Percentiles rank a stretch among this genome's conserved stretches.
Evolutionary conservation across 2,888 invertebrate species (phyloP).

Genomic region (Coelinius sp.): DNA sequence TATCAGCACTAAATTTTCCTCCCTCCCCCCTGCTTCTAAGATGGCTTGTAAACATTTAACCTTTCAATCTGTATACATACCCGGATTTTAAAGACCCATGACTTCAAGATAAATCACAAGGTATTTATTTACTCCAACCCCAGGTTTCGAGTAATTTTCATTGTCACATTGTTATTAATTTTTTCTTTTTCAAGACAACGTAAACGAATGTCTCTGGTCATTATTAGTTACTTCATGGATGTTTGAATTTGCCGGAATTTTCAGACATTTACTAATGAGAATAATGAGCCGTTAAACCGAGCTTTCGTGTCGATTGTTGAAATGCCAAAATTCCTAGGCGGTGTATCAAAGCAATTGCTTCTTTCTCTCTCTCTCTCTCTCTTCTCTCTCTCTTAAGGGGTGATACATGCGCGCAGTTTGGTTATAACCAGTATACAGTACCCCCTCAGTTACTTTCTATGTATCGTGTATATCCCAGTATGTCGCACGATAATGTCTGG

Average conservation of each 20-base stretch:
- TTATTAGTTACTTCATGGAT: neutral
- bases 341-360: conserved; percentile 10
- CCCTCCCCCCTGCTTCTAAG: neutral
- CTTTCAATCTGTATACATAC: conserved; percentile 19
- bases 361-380: neutral
- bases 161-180: neutral
- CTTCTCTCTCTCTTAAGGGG: neutral
- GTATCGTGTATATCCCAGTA: conserved; percentile 19
- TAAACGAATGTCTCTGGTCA: neutral
- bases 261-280: conserved; percentile 7
- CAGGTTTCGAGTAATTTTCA: neutral
- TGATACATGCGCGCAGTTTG: conserved; percentile 1
- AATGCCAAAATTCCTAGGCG: conserved; percentile 7
- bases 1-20: conserved; percentile 9
- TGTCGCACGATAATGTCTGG: conserved; percentile 28
- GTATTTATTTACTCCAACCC: neutral
- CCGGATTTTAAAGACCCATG: conserved; percentile 15
- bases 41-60: conserved; percentile 20
- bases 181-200: neutral
- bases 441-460: neutral
- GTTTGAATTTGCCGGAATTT: neutral
- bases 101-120: neutral
- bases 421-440: neutral
- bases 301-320: conserved; percentile 7
- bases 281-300: conserved; percentile 10